Evolutionary conservation across 2,113 vertebrate genomes (phyloP), one percentile per base, ranked within the genome.

Genomic region (Pterophyllum scalare): DNA sequence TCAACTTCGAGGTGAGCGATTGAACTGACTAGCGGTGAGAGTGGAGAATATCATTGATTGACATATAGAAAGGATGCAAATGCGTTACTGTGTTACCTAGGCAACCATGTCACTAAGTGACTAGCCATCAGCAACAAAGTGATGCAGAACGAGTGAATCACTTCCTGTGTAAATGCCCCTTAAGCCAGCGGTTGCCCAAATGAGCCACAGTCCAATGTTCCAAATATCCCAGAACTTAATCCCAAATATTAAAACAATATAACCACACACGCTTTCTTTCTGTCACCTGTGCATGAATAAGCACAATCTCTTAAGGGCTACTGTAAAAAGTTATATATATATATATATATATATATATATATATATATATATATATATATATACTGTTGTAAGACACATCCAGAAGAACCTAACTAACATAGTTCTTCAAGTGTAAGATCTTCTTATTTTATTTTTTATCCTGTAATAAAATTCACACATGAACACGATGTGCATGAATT

Each of bases 171-270:
- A 15, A 24, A 65, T 14, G 38, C 8, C 64, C 40, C 24, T 49
- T 15, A 19, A 49, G 11, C 20, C 33, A 38, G 61, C 33, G 13
- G 20, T 2, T 26, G 40, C 40, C n/a, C 64, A 4, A 2, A 49
- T 35, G 31, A 75, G 79, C 75, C 86, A 82, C 81, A 52, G 65
- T 33, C 67, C 72, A 74, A 86, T 35, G 1, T 78, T 57, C 46
- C 24, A 15, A 19, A 77, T 20, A 6, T 28, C 61, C 35, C 40
- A 52, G 28, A n/a, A 14, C 11, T 24, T 65, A 65, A 9, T 38
- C 38, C 64, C 49, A 49, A 28, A 4, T 49, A 38, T 38, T 38
- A 70, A 11, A 17, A 10, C 24, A 28, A 46, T 17, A 70, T 11
- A 13, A 13, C 4, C 35, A 1, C 33, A 4, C 61, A 22, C 7